These are phyloP conservation scores for Apoda limacodes DNA, from an alignment of 2,888 invertebrate genomes.

Conservation along the genomic window DNA sequence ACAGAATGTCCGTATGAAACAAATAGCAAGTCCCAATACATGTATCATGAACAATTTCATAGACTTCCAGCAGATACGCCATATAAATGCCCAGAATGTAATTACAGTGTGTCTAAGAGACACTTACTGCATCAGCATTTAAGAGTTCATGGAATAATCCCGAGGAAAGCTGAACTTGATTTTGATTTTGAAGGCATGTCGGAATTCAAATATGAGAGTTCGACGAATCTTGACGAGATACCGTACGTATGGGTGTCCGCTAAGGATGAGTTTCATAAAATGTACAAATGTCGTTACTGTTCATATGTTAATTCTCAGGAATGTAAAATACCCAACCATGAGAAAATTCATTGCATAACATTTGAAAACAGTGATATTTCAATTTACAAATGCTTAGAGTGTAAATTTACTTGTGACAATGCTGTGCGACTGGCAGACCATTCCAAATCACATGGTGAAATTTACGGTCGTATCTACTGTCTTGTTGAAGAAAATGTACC, in stretches of 20 bases:
- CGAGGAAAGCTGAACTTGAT: constrained; percentile 53
- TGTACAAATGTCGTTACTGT: constrained; percentile 87
- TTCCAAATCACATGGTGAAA: constrained; percentile 80
- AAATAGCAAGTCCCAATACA: constrained; percentile 86
- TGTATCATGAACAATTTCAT: constrained; percentile 90
- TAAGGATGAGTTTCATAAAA: constrained; percentile 79
- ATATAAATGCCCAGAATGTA: constrained; percentile 86
- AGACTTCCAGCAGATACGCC: constrained; percentile 75
- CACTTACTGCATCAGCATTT: constrained; percentile 87
- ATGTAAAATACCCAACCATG: constrained; percentile 85
- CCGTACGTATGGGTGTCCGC: constrained; percentile 83
- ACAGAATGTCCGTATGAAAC: constrained; percentile 86
- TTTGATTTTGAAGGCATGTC: constrained; percentile 44
- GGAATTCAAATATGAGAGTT: constrained; percentile 29
- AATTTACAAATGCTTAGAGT: constrained; percentile 77
- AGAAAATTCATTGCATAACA: constrained; percentile 77
- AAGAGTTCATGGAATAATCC: constrained; percentile 75
- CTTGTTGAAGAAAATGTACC: constrained; percentile 73
- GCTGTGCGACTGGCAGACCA: constrained; percentile 78
- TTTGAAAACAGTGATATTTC: constrained; percentile 66
- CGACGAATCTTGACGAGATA: constrained; percentile 68
- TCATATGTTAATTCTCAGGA: constrained; percentile 86
- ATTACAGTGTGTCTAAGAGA: constrained; percentile 84
- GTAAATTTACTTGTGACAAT: constrained; percentile 83
- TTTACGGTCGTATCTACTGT: constrained; percentile 78